Evolutionary conservation across 1,140 invertebrate genomes (phyloP).

Genomic region (Condylostylus longicornis): DNA sequence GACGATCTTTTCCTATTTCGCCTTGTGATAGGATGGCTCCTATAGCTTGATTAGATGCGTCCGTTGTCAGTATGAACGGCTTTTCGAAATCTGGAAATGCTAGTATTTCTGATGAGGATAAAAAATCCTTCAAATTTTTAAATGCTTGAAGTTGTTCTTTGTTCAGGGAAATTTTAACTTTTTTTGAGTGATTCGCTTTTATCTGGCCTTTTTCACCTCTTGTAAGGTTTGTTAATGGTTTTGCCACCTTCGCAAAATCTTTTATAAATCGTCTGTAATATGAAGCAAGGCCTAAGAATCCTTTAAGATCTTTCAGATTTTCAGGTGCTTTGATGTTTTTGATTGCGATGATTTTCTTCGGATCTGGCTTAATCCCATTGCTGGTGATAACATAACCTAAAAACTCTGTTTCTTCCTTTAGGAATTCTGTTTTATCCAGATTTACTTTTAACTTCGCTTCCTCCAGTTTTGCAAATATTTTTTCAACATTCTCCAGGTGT

Average conservation of each 20-base stretch:
- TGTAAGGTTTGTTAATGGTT: conserved; percentile 5
- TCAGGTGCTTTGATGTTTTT: background rate
- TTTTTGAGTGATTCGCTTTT: conserved; percentile 6
- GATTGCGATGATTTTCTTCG: conserved; percentile 2
- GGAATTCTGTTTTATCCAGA: conserved; percentile 4
- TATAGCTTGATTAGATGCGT: conserved; percentile 16
- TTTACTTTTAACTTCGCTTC: conserved; percentile 3
- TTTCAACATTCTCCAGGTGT: conserved; percentile 1
- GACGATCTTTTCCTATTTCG: conserved; percentile 16
- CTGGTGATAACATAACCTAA: conserved; percentile 2
- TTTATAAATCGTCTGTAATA: conserved; percentile 5
- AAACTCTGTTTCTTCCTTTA: conserved; percentile 1
- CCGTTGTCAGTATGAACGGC: conserved; percentile 18
- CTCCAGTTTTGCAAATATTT: background rate
- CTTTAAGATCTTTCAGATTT: conserved; percentile 4
- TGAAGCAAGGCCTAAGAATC: conserved; percentile 2
- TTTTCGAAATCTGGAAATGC: conserved; percentile 21
- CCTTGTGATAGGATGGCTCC: conserved; percentile 23
- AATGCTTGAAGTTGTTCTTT: conserved; percentile 18
- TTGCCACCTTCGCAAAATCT: conserved; percentile 3
- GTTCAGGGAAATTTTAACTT: background rate
- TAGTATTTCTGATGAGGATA: conserved; percentile 30
- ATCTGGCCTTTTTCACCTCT: conserved; percentile 4
- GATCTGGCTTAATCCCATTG: conserved; percentile 1
- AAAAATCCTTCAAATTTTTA: conserved; percentile 24